phyloP scores from a whole-genome alignment of 2,797 vertebrate species.

The Macrochelys suwanniensis region DNA sequence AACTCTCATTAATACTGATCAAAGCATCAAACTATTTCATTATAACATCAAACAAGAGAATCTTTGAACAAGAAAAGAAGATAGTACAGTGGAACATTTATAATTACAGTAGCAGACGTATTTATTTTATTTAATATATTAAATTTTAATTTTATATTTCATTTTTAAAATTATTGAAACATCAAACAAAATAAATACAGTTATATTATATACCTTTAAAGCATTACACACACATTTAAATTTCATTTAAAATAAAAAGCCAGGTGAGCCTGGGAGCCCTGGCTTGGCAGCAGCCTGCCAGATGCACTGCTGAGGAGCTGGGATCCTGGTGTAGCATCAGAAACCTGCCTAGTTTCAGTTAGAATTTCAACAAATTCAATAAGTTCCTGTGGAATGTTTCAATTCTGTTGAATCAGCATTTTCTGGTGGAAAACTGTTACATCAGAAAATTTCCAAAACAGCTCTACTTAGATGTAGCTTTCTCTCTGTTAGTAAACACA shows the following conservation, averaged over 20 bases:
- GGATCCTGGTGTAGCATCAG: background rate
- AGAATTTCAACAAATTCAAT: background rate
- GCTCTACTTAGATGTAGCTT: background rate
- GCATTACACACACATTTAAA: background rate
- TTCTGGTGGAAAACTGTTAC: background rate
- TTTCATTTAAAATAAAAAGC: background rate
- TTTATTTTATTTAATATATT: too few relatives aligned
- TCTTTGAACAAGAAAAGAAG: background rate
- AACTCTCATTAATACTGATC: constrained; percentile 47
- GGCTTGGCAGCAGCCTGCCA: background rate
- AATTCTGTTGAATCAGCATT: background rate
- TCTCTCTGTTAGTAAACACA: background rate
- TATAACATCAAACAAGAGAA: background rate
- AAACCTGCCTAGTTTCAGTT: background rate
- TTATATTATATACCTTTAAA: background rate
- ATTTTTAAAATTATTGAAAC: background rate
- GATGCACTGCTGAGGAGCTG: background rate
- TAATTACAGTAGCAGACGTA: background rate
- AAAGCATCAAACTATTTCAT: constrained; percentile 25
- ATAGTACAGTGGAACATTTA: background rate
- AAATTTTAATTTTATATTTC: too few relatives aligned
- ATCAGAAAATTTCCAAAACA: background rate
- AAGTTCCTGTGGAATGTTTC: background rate
- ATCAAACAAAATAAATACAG: background rate
- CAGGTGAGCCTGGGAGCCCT: background rate